These are phyloP conservation scores for Sander vitreus DNA, from an alignment of 2,113 vertebrate genomes.

Conservation along the genomic window DNA sequence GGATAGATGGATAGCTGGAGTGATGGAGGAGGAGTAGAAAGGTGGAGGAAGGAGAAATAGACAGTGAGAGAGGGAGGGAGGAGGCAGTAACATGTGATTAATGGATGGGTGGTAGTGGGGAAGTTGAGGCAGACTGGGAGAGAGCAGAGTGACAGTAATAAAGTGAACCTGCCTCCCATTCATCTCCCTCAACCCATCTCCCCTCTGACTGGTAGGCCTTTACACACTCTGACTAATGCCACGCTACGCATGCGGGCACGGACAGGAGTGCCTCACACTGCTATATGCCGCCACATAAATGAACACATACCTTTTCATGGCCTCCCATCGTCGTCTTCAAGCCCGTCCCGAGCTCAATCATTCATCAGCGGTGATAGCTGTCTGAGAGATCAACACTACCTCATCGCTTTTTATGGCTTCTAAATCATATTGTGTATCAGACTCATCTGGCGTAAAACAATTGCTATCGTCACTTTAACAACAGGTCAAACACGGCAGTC, in stretches of 20 bases:
- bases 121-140: conserved; percentile 98
- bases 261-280: conserved; percentile 72
- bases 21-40: conserved; percentile 64
- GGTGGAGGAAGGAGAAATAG: conserved; percentile 76
- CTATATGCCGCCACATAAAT: conserved; percentile 52
- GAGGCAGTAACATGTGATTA: conserved; percentile 86
- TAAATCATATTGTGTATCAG: conserved; percentile 75
- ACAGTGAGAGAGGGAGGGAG: conserved; percentile 77
- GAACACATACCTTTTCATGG: conserved; percentile 61
- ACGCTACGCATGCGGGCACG: conserved; percentile 95
- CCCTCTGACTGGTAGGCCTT: conserved; percentile 90
- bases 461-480: conserved; percentile 69
- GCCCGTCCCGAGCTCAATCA: conserved; percentile 63
- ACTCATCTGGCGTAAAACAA: conserved; percentile 71
- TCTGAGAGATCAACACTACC: conserved; percentile 77
- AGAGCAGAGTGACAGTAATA: conserved; percentile 99
- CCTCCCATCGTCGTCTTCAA: conserved; percentile 53
- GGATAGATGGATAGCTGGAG: conserved; percentile 56
- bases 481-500: conserved; percentile 67
- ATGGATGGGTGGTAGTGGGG: conserved; percentile 84
- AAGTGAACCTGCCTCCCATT: conserved; percentile 97
- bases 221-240: conserved; percentile 96
- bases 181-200: conserved; percentile 97
- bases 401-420: conserved; percentile 78
- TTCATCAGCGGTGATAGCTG: conserved; percentile 70